Evolutionary conservation across 2,113 vertebrate genomes (phyloP).

Genomic region (Chaetura pelagica): DNA sequence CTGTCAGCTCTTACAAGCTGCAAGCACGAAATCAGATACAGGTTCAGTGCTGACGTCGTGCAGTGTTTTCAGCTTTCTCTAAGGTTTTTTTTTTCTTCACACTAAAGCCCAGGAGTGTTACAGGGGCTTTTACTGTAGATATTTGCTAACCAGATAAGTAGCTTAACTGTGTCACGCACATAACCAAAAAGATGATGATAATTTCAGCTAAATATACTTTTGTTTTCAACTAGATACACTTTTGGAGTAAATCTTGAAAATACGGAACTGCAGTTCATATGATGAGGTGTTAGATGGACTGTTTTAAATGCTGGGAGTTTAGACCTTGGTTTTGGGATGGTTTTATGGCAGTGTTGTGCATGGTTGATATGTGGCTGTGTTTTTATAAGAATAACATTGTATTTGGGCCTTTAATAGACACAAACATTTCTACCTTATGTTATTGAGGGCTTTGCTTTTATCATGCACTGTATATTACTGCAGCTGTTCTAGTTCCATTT

Average conservation of each 20-base stretch:
- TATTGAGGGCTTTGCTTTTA: slow-evolving; percentile 2
- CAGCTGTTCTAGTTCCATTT: background rate
- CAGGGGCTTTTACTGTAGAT: background rate
- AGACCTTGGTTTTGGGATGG: background rate
- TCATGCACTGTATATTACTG: background rate
- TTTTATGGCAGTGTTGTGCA: background rate
- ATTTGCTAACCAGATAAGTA: background rate
- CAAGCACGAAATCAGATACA: slow-evolving; percentile 37
- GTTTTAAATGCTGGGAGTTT: background rate
- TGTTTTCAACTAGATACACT: background rate
- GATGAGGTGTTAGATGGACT: background rate
- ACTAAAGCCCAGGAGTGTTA: background rate
- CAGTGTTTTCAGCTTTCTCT: background rate
- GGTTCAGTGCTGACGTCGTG: background rate
- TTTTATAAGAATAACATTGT: background rate
- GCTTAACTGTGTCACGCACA: background rate
- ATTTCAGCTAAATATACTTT: background rate
- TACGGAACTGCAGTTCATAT: background rate
- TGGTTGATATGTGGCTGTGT: background rate
- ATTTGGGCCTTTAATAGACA: background rate
- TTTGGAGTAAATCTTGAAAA: background rate
- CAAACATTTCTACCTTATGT: background rate
- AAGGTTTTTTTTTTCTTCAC: background rate
- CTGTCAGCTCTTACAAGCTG: background rate
- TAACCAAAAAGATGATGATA: background rate